phyloP scores from a whole-genome alignment of 2,797 vertebrate genomes.

The Neoniphon sammara region DNA sequence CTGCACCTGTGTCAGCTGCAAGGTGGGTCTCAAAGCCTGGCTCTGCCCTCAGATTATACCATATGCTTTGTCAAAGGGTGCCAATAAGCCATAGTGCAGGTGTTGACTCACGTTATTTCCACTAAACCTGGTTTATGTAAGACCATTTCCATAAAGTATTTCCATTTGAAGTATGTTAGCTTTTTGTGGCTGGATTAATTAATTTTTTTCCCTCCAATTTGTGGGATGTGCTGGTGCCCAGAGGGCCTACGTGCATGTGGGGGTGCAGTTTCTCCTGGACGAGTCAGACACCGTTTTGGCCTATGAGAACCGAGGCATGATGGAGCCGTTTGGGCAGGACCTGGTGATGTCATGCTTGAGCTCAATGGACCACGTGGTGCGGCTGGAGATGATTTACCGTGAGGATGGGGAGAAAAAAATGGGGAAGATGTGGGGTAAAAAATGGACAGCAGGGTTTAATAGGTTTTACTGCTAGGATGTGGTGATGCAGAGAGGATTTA shows the following conservation, averaged over 20 bases:
- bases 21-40: slow-evolving; percentile 79
- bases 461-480: slow-evolving; percentile 1
- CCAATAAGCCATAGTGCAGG: neutral
- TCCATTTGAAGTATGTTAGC: neutral
- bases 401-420: slow-evolving; percentile 55
- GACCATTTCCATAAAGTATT: neutral
- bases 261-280: slow-evolving; percentile 92
- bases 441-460: neutral
- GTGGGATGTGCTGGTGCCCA: slow-evolving; percentile 45
- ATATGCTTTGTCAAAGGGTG: slow-evolving; percentile 10
- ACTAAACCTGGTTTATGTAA: neutral
- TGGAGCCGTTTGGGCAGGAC: slow-evolving; percentile 86
- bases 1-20: slow-evolving; percentile 90
- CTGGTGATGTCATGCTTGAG: slow-evolving; percentile 89
- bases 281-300: slow-evolving; percentile 93
- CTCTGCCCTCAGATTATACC: slow-evolving; percentile 3
- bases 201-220: neutral
- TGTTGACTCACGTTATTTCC: slow-evolving; percentile 2
- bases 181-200: slow-evolving; percentile 3
- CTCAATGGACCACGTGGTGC: slow-evolving; percentile 91
- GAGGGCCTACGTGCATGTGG: slow-evolving; percentile 88
- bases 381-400: slow-evolving; percentile 96
- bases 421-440: slow-evolving; percentile 8
- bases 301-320: slow-evolving; percentile 92
- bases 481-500: slow-evolving; percentile 22